Evolutionary conservation across 1,140 invertebrate genomes (phyloP), one percentile per base, ranked within the genome.

Genomic region (Oncopeltus fasciatus): DNA sequence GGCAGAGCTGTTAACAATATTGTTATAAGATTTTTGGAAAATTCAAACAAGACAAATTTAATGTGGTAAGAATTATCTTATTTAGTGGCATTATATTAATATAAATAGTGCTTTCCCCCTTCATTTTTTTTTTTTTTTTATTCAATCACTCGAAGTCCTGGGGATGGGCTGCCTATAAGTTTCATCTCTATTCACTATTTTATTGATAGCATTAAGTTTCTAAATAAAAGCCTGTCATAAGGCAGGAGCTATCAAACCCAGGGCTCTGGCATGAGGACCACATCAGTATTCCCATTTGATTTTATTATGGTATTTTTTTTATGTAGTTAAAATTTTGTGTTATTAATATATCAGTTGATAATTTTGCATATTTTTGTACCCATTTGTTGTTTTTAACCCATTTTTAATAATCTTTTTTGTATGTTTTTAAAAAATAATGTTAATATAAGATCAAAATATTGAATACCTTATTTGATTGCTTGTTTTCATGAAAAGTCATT

Each of bases 1-100:
- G 60, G 61, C 3, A 64, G 63, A 58, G 65, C 64, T 60, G 69
- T 70, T 0, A 70, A 70, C 51, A 66, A 63, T 61, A 56, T 70
- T 29, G 66, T 69, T n/a, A 64, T 69, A n/a, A 62, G 59, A 46
- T 59, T 70, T 46, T 43, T 70, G n/a, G 68, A 70, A 56, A 61
- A 60, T 46, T 67, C 68, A 27, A 64, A 69, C 57, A 69, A 69
- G 58, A 70, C 69, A 11, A 44, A 65, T 43, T 47, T 69, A 14
- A 59, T 68, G 24, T 69, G 69, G 69, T 70, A 49, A 58, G 57
- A 28, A 29, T 1, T 0, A 24, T 28, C 21, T 61, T n/a, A 21
- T 14, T 57, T 31, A 49, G 38, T 53, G 9, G 27, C 38, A 28
- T 2, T 8, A 56, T 56, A 5, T n/a, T 27, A 4, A 2, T 9